Conservation (phyloP, 2,113 vertebrate genomes). For the Eubucco bourcierii region DNA sequence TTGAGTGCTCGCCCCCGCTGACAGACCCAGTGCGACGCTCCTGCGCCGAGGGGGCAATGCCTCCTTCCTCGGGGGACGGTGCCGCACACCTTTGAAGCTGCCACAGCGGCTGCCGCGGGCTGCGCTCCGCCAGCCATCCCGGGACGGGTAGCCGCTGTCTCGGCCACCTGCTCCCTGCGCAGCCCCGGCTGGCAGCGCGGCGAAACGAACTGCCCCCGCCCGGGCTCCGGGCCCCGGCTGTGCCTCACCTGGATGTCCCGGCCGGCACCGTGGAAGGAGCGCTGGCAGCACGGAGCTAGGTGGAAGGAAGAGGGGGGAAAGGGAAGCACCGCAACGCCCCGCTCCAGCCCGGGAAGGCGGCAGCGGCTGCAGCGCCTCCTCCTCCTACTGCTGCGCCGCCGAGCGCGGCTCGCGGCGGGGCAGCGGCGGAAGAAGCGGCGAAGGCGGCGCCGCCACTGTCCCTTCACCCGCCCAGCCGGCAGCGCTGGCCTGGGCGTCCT, state of each 20-base stretch:
- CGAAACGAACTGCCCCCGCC: fast-evolving
- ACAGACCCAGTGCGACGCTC: background rate
- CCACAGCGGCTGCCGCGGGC: background rate
- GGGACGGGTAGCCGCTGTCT: background rate
- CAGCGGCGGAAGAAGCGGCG: background rate
- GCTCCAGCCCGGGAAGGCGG: background rate
- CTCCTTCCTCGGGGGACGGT: background rate
- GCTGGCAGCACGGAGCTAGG: background rate
- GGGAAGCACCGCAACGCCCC: background rate
- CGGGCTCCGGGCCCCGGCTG: background rate
- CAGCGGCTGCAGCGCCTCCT: background rate
- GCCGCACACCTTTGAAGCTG: fast-evolving
- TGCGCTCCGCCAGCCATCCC: background rate
- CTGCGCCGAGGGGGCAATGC: fast-evolving
- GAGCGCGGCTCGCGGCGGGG: background rate
- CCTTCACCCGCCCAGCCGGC: background rate
- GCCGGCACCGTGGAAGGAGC: background rate
- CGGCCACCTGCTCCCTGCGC: background rate
- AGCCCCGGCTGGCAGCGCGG: background rate
- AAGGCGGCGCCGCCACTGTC: background rate
- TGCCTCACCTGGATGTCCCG: background rate
- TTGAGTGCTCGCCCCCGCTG: background rate
- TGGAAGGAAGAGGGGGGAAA: background rate
- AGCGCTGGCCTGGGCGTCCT: background rate
- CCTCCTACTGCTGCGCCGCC: too few species aligned